Evolutionary conservation across 1,140 invertebrate genomes (phyloP), one percentile per base, ranked within the genome.

Genomic region (Musca vetustissima): DNA sequence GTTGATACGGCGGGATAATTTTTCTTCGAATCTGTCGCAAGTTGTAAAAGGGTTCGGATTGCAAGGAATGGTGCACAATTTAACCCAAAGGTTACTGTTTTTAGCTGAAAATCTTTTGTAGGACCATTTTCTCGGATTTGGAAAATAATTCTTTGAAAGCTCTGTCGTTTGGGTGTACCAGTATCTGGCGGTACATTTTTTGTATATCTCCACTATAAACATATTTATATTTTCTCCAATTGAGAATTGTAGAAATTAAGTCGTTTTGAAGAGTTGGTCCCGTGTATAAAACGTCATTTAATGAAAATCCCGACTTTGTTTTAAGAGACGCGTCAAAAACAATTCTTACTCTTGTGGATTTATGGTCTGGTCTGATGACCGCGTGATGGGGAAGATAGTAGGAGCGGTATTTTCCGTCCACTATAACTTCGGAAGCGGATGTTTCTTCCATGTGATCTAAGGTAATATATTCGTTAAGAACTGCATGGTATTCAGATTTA

Each of bases 321-420:
- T 47, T 36, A 21, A 19, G 4, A 8, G 61, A 64, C 4, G 61
- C 53, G 53, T 57, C 28, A 43, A 28, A 57, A 6, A 53, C 50
- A 53, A 53, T 21, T 22, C 50, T 1, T 11, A 25, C 55, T 25
- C 25, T 59, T 21, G n/a, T 47, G 21, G n/a, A 13, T 21, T 53
- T 53, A 53, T 53, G 50, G 9, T 53, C 50, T 22, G 50, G 50
- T 8, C 50, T 19, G 8, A 53, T 19, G 11, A 53, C 50, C 19
- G 50, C 50, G 11, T 64, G 61, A 64, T 64, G 61, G 9, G 61
- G 61, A 14, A 64, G 22, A 24, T 66, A 66, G 17, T 50, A 52
- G n/a, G 64, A 66, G 17, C 17, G 25, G 17, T 52, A 52, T 52
- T 66, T 66, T 15, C 24, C 24, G 14, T 65, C 7, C 15, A 14